Conservation (phyloP, 1,140 invertebrate genomes). For the Stenopsyche tienmushanensis region DNA sequence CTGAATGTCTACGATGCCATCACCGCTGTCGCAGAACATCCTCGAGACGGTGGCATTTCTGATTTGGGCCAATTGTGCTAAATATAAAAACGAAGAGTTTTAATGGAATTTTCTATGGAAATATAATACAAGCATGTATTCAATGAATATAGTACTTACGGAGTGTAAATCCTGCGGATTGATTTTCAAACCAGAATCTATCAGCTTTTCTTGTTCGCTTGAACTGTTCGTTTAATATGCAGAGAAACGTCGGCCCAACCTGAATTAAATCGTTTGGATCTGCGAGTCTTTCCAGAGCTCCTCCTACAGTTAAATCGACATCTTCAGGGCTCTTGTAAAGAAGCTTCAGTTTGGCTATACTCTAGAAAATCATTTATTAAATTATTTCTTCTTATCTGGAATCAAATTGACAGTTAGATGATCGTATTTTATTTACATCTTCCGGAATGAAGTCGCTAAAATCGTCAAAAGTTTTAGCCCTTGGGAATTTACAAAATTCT, state of each 20-base stretch:
- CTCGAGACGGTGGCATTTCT: no score
- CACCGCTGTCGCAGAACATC: no score
- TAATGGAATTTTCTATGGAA: no score
- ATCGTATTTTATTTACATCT: no score
- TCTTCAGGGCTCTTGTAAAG: not conserved
- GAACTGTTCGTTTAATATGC: not conserved
- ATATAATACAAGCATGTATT: no score
- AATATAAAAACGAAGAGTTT: no score
- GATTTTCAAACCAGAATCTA: conserved; percentile 5
- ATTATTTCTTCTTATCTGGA: no score
- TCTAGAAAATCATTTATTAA: no score
- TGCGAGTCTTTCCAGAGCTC: not conserved
- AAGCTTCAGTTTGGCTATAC: not conserved
- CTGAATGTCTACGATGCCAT: no score
- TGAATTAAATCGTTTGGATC: no score
- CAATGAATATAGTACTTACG: no score
- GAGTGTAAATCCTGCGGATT: not conserved
- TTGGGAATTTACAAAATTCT: not conserved
- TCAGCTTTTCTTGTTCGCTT: not conserved
- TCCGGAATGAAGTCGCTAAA: conserved; percentile 2
- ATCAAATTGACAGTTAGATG: no score
- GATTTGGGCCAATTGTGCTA: conserved; percentile 34
- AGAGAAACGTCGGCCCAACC: not conserved
- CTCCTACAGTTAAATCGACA: conserved; percentile 2
- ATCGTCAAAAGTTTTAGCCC: not conserved